A percentile compares a stretch with the other conserved stretches of the same genome.
Evolutionary conservation across 2,113 vertebrate species (phyloP).

Genomic region (Illadopsis cleaveri): DNA sequence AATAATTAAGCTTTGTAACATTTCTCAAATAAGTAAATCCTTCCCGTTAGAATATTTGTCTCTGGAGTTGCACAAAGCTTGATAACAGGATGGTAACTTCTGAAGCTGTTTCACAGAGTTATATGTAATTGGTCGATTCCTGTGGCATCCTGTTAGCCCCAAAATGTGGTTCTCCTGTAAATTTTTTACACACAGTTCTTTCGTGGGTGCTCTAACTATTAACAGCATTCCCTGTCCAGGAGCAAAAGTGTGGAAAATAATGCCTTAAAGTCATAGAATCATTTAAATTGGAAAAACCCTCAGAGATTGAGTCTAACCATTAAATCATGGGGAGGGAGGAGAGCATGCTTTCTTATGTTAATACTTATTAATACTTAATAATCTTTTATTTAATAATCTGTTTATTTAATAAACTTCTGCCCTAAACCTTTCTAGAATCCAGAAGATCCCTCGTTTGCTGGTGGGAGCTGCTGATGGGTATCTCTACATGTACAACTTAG

Average conservation of each 20-base stretch:
- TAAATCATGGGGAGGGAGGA: not conserved
- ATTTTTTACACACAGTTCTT: not conserved
- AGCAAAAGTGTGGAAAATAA: not conserved
- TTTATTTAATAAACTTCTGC: not conserved
- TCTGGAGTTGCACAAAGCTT: not conserved
- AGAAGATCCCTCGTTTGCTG: constrained; percentile 94
- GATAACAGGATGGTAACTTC: not conserved
- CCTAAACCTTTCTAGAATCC: constrained; percentile 80
- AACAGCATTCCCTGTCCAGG: not conserved
- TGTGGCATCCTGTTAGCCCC: not conserved
- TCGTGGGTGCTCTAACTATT: not conserved
- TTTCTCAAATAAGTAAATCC: not conserved
- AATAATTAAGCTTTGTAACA: not conserved
- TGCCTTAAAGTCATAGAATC: not conserved
- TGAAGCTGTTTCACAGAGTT: not conserved
- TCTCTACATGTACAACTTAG: constrained; percentile 97
- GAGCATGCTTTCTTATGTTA: not conserved
- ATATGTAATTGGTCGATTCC: not conserved
- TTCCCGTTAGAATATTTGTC: not conserved
- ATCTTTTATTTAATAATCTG: not conserved
- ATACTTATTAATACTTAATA: too few species aligned
- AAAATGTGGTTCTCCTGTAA: not conserved
- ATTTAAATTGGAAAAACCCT: not conserved
- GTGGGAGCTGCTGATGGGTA: constrained; percentile 96
- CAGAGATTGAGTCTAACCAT: not conserved